phyloP scores from a whole-genome alignment of 2,888 invertebrate genomes.

The Sinhomidia bicolor region DNA sequence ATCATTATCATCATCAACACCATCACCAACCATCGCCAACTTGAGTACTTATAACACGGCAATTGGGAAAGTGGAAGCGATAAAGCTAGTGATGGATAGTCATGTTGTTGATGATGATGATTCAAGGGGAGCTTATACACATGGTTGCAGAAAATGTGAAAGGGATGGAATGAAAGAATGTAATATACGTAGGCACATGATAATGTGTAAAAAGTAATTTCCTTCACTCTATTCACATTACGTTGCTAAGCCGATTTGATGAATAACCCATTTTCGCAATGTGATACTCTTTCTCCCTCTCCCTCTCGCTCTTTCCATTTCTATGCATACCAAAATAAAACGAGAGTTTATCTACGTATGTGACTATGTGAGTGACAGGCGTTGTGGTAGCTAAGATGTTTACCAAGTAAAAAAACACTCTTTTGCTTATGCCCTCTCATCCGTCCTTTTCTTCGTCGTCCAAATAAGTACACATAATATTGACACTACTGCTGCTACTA shows the following conservation, averaged over 20 bases:
- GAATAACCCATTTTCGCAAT: constrained; percentile 65
- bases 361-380: background rate
- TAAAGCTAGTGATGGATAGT: constrained; percentile 17
- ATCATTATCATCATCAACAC: background rate
- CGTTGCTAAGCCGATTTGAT: constrained; percentile 66
- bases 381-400: too few species aligned
- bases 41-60: constrained; percentile 6
- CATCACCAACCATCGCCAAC: background rate
- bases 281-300: background rate
- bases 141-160: constrained; percentile 16
- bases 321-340: background rate
- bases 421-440: background rate
- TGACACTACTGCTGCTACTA: constrained; percentile 15
- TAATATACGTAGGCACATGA: constrained; percentile 15
- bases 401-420: background rate
- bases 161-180: background rate
- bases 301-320: too few species aligned
- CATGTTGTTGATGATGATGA: background rate
- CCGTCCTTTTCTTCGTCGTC: background rate
- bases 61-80: constrained; percentile 28
- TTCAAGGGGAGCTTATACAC: background rate
- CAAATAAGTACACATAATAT: constrained; percentile 29
- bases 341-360: background rate
- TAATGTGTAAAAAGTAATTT: constrained; percentile 69
- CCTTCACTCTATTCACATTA: constrained; percentile 64